Conservation (phyloP, 1,140 invertebrate genomes). For the Pachypsylla venusta region DNA sequence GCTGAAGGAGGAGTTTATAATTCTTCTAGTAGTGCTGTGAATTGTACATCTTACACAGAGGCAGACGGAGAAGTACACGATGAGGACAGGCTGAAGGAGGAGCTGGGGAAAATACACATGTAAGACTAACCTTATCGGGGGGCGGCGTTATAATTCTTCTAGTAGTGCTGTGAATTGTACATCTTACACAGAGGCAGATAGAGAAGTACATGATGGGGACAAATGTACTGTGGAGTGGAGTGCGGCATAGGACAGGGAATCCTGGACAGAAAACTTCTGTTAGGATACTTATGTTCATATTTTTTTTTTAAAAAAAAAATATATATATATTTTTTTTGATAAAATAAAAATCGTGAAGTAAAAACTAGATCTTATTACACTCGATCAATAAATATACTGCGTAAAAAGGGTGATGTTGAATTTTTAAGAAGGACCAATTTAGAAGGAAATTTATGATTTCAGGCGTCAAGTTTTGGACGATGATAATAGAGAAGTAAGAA, state of each 20-base stretch:
- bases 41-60: no score
- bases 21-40: no score
- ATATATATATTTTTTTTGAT: background rate
- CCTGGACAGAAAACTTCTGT: background rate
- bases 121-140: slow-evolving; percentile 31
- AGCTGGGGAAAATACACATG: slow-evolving; percentile 55
- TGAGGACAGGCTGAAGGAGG: slow-evolving; percentile 41
- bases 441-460: no score
- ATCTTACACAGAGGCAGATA: slow-evolving; percentile 54
- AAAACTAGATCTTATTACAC: background rate
- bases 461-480: slow-evolving; percentile 61
- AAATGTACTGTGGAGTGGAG: slow-evolving; percentile 46
- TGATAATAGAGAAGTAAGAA: slow-evolving; percentile 57
- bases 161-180: no score
- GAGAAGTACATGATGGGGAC: slow-evolving; percentile 55
- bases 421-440: no score
- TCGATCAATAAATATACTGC: background rate
- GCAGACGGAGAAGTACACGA: slow-evolving; percentile 63
- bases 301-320: background rate
- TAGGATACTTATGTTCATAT: background rate
- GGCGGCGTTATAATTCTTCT: no score
- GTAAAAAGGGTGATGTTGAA: background rate
- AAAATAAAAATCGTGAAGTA: background rate
- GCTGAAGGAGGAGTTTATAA: slow-evolving; percentile 42
- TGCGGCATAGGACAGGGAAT: background rate